These are phyloP conservation scores for Trachurus trachurus DNA, from an alignment of 2,797 vertebrate species.

Conservation along the genomic window DNA sequence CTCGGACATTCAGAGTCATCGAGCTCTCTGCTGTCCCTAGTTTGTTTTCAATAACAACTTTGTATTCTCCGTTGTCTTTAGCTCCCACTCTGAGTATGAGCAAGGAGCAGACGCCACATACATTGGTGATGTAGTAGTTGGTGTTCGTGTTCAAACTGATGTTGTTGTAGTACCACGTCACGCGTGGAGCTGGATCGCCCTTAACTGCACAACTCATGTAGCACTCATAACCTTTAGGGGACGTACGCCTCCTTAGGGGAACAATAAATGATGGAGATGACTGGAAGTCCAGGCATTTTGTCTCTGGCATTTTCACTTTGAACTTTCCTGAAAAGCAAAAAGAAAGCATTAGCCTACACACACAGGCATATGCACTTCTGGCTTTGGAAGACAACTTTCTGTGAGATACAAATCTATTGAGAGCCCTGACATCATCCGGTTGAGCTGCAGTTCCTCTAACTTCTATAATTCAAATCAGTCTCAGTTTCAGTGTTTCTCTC, in stretches of 20 bases:
- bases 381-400: background rate
- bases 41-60: conserved; percentile 86
- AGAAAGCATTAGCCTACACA: conserved; percentile 25
- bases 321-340: conserved; percentile 73
- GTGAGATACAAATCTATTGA: background rate
- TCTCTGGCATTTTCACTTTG: conserved; percentile 59
- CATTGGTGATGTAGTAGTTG: conserved; percentile 87
- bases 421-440: background rate
- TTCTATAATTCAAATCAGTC: background rate
- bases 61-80: conserved; percentile 89
- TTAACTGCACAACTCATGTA: conserved; percentile 91
- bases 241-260: conserved; percentile 85
- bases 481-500: background rate
- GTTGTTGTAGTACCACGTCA: conserved; percentile 90
- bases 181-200: conserved; percentile 87
- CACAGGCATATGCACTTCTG: background rate
- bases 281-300: conserved; percentile 72
- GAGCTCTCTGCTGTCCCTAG: conserved; percentile 85
- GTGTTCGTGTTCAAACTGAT: conserved; percentile 87
- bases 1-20: conserved; percentile 88
- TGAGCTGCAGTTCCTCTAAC: background rate
- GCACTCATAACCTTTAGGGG: conserved; percentile 89
- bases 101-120: conserved; percentile 93
- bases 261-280: conserved; percentile 87
- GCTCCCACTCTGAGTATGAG: conserved; percentile 85